phyloP scores from a whole-genome alignment of 2,797 vertebrate species.

The Loriculus beryllinus region DNA sequence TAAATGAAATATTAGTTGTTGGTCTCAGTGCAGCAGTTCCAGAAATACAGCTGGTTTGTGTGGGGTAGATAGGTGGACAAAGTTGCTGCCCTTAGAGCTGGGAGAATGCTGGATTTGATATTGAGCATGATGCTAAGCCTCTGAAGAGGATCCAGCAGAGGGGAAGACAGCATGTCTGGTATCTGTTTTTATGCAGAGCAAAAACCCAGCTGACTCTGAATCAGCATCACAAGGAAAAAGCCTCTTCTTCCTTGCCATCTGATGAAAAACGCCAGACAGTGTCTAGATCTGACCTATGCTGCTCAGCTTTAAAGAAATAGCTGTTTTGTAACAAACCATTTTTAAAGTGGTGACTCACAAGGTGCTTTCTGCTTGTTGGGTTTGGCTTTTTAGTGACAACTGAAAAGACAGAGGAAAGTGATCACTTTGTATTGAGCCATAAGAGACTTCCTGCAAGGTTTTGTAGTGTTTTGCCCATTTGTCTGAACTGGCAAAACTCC shows the following conservation, averaged over 20 bases:
- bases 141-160: background rate
- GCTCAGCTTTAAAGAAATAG: background rate
- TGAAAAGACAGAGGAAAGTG: background rate
- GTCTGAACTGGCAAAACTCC: background rate
- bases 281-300: background rate
- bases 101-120: background rate
- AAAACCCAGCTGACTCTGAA: background rate
- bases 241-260: background rate
- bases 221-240: background rate
- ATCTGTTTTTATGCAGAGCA: background rate
- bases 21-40: background rate
- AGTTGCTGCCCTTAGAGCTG: background rate
- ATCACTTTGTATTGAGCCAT: background rate
- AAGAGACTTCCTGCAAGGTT: background rate
- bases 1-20: background rate
- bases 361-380: background rate
- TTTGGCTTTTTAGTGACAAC: background rate
- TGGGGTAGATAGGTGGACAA: background rate
- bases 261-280: background rate
- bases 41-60: background rate
- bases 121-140: background rate
- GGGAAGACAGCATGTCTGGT: background rate
- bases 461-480: background rate
- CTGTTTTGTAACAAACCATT: background rate
- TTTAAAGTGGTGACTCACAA: background rate